Evolutionary conservation across 2,797 vertebrate genomes (phyloP), one percentile per base, ranked within the genome.

Genomic region (Gymnodraco acuticeps): DNA sequence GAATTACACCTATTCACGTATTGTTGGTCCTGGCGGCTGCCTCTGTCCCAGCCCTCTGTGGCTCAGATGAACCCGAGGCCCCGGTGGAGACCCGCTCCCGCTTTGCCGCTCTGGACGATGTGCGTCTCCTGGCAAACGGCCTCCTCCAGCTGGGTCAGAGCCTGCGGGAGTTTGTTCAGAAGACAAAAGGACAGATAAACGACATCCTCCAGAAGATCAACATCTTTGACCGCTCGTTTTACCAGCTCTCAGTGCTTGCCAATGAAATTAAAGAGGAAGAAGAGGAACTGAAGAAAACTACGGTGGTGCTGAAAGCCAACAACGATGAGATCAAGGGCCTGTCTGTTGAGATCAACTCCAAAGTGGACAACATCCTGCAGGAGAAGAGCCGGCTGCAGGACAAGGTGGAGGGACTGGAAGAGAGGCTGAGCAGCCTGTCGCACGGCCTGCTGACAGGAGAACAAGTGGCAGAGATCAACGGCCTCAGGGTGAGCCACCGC

Each of bases 141-240:
- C 95, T 99, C 53, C 97, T 99, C 55, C 97, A 98, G 90, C 92
- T 98, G 31, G 98, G 97, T 3, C 96, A 96, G 0, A 96, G 96
- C 83, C 95, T 99, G 77, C 95, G 96, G 89, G 96, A 99, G 75
- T 98, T 99, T 79, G 97, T 96, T 72, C 96, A 97, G 27, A 99
- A 97, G 87, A 99, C 97, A 0, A 99, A 96, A 78, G 93, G 92
- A 16, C 96, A 99, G 91, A 97, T 99, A 77, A 97, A 96, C 0
- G 94, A 97, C 87, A 98, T 99, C 88, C 90, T 97, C 85, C 94
- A 97, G 81, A 99, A 97, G 86, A 95, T 99, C 47, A 97, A 95
- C 88, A 93, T 96, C 86, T 98, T 97, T 19, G 96, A 99, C 81
- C 93, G 61, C 78, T 97, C 96, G 3, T 98, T 98, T 84, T 88